Conservation (phyloP, 2,888 invertebrate species). For the Tenthredo notha region DNA sequence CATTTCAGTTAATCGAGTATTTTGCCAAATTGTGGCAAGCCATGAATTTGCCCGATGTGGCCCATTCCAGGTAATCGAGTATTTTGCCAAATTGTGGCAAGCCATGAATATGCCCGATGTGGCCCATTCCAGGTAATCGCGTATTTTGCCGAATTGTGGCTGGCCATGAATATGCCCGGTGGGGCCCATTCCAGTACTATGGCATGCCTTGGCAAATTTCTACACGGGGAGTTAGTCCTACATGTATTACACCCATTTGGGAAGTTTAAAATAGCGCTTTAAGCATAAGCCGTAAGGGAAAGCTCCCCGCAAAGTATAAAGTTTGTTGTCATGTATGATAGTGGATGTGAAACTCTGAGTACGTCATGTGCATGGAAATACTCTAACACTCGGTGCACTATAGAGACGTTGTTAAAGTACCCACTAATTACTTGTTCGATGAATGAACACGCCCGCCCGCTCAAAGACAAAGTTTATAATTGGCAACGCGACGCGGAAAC, state of each 20-base stretch:
- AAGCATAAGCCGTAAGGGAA: neutral
- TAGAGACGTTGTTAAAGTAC: slow-evolving; percentile 28
- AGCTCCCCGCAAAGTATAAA: neutral
- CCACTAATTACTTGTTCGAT: slow-evolving; percentile 44
- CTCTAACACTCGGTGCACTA: neutral
- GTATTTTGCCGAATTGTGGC: too few relatives aligned
- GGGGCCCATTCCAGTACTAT: too few relatives aligned
- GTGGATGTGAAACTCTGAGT: neutral
- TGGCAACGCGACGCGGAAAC: slow-evolving; percentile 1
- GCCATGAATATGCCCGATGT: too few relatives aligned
- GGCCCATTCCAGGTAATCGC: too few relatives aligned
- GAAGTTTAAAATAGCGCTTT: slow-evolving; percentile 7
- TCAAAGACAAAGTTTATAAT: slow-evolving; percentile 46
- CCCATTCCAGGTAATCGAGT: too few relatives aligned
- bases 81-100: too few relatives aligned
- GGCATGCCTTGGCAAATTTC: too few relatives aligned
- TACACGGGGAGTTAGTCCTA: neutral
- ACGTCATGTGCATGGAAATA: neutral
- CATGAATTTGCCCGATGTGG: too few relatives aligned
- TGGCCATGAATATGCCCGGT: too few relatives aligned
- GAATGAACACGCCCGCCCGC: slow-evolving; percentile 29
- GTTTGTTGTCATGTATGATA: neutral
- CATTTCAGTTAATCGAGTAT: too few relatives aligned
- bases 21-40: too few relatives aligned
- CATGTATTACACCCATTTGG: neutral